These are phyloP conservation scores for Philantomba maxwellii DNA, from an alignment of 2,113 vertebrate genomes.

Conservation along the genomic window DNA sequence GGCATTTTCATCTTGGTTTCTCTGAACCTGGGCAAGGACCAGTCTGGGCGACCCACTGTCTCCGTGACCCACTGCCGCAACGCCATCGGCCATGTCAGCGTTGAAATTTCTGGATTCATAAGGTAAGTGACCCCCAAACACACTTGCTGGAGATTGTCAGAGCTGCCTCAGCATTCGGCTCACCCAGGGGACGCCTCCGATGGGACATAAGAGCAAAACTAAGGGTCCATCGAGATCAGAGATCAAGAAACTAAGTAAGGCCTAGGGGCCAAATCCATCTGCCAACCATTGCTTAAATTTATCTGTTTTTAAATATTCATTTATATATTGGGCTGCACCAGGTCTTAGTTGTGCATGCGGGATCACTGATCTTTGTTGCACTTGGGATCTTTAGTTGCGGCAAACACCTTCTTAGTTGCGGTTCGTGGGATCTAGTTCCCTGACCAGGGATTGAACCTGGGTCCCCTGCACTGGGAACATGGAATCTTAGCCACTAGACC, in stretches of 20 bases:
- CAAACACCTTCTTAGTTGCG: not conserved
- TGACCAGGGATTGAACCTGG: not conserved
- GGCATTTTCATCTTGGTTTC: slow-evolving; percentile 47
- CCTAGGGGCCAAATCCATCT: not conserved
- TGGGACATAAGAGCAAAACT: not conserved
- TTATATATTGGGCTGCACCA: not conserved
- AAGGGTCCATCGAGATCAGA: not conserved
- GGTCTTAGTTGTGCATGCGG: not conserved
- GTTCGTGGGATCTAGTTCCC: not conserved
- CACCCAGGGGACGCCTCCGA: not conserved
- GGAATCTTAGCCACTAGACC: not conserved
- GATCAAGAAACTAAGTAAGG: not conserved
- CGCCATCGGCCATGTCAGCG: not conserved
- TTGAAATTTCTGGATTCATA: slow-evolving; percentile 40
- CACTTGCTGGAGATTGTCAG: too few species aligned
- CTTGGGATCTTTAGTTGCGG: not conserved
- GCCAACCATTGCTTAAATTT: not conserved
- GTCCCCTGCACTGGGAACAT: not conserved
- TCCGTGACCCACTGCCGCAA: slow-evolving; percentile 25
- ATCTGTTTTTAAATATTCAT: not conserved
- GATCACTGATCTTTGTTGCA: not conserved
- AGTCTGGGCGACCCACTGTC: slow-evolving; percentile 33
- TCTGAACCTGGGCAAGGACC: slow-evolving; percentile 53
- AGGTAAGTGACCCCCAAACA: slow-evolving; percentile 23
- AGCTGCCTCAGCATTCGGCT: not conserved